Evolutionary conservation across 2,113 vertebrate genomes (phyloP), one percentile per base, ranked within the genome.

Genomic region (Serilophus lunatus): DNA sequence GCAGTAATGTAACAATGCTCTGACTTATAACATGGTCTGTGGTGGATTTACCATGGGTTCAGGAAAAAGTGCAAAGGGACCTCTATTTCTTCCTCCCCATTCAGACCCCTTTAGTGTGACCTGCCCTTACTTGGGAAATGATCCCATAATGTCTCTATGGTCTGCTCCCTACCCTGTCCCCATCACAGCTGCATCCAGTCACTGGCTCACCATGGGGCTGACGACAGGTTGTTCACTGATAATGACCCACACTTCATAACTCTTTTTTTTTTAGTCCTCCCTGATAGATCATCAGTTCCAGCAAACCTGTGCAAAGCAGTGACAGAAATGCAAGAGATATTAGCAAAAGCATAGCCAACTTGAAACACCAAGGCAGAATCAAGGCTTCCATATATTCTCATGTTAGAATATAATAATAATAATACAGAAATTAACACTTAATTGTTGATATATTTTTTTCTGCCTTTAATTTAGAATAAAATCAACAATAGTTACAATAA

Each of bases 181-280:
- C 51, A 5, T 56, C 84, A 90, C 95, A 96, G 95, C 93, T 96
- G 94, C 11, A 23, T 84, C 64, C 64, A 93, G 72, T 96, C 95
- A 78, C 89, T 1, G 8, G 29, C 87, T 93, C 89, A n/a, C 83
- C 70, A 57, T 6, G 25, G 50, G 35, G 53, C 44, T 84, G 80
- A 75, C 0, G 45, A 93, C 3, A 17, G 69, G 86, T 88, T 93
- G 36, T 72, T 95, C 85, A 13, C 87, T 79, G 75, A 91, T 91
- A 92, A 86, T 35, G 47, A 72, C 33, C 36, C 84, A 78, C 93
- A 91, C 79, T 63, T 91, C 85, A 92, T 88, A 95, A 94, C 31
- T 87, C 86, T 65, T 60, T 42, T 51, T 80, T 75, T 84, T 86
- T 38, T 63, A 38, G 42, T 91, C 6, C 1, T 86, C 24, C 31